These are phyloP conservation scores for Ceratotherium simum DNA, from an alignment of 2,113 vertebrate genomes.

Conservation along the genomic window DNA sequence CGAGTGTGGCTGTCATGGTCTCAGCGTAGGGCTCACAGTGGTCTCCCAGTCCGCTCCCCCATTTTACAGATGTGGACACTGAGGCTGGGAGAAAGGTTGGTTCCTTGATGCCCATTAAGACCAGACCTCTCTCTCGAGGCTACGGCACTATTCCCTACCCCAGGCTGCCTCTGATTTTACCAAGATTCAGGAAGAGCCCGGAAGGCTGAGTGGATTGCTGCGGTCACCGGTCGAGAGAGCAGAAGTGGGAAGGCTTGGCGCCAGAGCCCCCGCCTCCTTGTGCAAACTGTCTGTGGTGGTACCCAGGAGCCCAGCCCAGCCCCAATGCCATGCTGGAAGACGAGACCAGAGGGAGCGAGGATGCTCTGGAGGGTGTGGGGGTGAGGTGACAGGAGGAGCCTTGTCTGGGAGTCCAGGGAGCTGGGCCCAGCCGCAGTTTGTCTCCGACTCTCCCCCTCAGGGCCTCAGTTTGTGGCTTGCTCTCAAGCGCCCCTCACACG, in stretches of 20 bases:
- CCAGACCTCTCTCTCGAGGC: neutral
- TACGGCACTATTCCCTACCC: too few relatives aligned
- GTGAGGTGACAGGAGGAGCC: neutral
- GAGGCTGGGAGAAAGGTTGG: neutral
- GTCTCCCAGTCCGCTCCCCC: neutral
- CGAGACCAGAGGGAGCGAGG: neutral
- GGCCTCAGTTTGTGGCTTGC: neutral
- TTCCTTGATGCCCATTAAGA: neutral
- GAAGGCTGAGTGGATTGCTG: too few relatives aligned
- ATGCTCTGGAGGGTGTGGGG: neutral
- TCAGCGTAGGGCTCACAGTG: neutral
- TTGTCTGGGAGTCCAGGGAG: neutral
- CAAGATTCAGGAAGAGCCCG: neutral
- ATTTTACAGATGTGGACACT: neutral
- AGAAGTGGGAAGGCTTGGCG: neutral
- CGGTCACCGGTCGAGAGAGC: too few relatives aligned
- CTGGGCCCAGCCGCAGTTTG: neutral
- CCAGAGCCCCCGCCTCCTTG: neutral
- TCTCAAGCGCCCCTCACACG: fast-evolving
- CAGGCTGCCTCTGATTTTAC: neutral
- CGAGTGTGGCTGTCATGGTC: neutral
- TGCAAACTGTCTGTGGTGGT: neutral
- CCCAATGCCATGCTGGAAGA: neutral
- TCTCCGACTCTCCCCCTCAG: neutral
- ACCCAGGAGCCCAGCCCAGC: neutral